A percentile compares a stretch with the other conserved stretches of the same genome.
Evolutionary conservation across 2,888 invertebrate genomes (phyloP).

Genomic region (Lypha dubia): DNA sequence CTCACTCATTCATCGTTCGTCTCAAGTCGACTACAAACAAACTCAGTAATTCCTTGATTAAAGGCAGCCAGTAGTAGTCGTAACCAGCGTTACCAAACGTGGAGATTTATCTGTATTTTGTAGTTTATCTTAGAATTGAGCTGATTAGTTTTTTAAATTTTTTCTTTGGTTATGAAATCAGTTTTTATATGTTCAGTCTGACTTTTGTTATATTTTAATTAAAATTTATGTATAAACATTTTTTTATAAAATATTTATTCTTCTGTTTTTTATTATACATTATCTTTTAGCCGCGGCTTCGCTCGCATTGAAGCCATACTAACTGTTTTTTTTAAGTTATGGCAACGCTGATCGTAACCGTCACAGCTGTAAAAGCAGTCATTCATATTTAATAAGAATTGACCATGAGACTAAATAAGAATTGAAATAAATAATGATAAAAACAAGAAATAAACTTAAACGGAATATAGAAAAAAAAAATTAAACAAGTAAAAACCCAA

Average conservation of each 20-base stretch:
- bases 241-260: too few species aligned
- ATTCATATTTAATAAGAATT: slow-evolving; percentile 58
- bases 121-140: too few species aligned
- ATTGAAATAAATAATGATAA: slow-evolving; percentile 35
- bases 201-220: too few species aligned
- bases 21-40: slow-evolving; percentile 26
- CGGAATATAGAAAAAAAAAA: slow-evolving; percentile 20
- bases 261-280: too few species aligned
- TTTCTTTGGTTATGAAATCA: too few species aligned
- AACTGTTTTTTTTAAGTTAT: too few species aligned
- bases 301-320: too few species aligned
- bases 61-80: slow-evolving; percentile 3
- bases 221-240: too few species aligned
- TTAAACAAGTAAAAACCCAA: slow-evolving; percentile 15
- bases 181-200: too few species aligned
- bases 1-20: slow-evolving; percentile 51
- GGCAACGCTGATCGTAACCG: neutral
- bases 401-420: slow-evolving; percentile 68
- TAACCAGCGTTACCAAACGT: neutral
- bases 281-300: too few species aligned
- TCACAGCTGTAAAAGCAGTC: slow-evolving; percentile 17
- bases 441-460: slow-evolving; percentile 7
- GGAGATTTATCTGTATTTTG: too few species aligned
- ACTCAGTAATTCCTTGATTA: slow-evolving; percentile 30
- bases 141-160: too few species aligned